These are phyloP conservation scores for Scyliorhinus canicula DNA, from an alignment of 2,797 vertebrate genomes.

Conservation along the genomic window DNA sequence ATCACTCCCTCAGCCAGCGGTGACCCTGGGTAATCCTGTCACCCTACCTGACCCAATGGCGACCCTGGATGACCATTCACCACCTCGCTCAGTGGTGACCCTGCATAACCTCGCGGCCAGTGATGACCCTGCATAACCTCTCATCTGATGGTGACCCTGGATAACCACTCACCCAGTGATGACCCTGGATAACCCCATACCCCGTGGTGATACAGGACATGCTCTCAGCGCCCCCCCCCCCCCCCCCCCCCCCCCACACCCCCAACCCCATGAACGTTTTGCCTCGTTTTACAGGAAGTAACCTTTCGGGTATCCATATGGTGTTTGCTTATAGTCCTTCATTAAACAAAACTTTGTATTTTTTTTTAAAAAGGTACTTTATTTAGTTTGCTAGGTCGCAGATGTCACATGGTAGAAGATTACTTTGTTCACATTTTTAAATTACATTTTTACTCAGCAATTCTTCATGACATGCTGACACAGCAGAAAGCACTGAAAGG, in stretches of 20 bases:
- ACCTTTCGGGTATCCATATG: not conserved
- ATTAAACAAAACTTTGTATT: not conserved
- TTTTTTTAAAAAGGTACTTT: not conserved
- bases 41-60: not conserved
- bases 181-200: not conserved
- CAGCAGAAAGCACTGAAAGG: not conserved
- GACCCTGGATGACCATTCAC: not conserved
- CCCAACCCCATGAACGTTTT: not conserved
- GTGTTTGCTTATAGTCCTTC: not conserved
- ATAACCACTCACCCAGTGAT: not conserved
- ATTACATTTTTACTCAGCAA: not conserved
- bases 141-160: not conserved
- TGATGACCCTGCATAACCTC: not conserved
- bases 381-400: not conserved
- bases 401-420: not conserved
- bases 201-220: not conserved
- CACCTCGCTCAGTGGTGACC: not conserved
- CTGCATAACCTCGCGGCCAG: not conserved
- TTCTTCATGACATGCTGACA: not conserved
- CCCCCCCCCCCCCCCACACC: no score
- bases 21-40: not conserved
- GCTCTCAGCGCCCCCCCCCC: not conserved
- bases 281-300: not conserved
- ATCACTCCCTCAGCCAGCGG: not conserved
- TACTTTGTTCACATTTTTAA: not conserved